phyloP scores from a whole-genome alignment of 2,888 invertebrate species.

The Pasiphila rectangulata region DNA sequence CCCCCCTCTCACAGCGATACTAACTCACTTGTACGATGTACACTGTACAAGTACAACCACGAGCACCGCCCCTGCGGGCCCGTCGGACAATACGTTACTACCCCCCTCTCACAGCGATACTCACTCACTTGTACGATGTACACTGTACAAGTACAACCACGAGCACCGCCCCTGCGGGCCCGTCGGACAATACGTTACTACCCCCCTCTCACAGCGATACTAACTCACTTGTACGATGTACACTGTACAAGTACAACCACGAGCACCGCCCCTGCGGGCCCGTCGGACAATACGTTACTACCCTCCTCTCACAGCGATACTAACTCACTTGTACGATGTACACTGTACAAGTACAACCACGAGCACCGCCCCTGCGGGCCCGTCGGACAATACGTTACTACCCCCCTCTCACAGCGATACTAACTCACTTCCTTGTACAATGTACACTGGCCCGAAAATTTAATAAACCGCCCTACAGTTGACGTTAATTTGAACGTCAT shows the following conservation, averaged over 20 bases:
- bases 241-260: too few relatives aligned
- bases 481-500: too few relatives aligned
- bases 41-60: constrained; percentile 61
- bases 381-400: not conserved
- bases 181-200: not conserved
- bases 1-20: not conserved
- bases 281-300: not conserved
- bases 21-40: not conserved
- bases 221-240: too few relatives aligned
- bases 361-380: too few relatives aligned
- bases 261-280: too few relatives aligned
- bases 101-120: not conserved
- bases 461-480: too few relatives aligned
- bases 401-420: not conserved
- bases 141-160: too few relatives aligned
- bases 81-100: constrained; percentile 64
- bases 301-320: not conserved
- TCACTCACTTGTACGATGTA: not conserved
- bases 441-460: too few relatives aligned
- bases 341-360: too few relatives aligned
- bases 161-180: too few relatives aligned
- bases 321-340: too few relatives aligned
- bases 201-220: not conserved
- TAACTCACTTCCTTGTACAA: too few relatives aligned
- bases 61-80: constrained; percentile 58